These are phyloP conservation scores for Lithodes maja DNA, from an alignment of 2,888 invertebrate species.

Conservation along the genomic window DNA sequence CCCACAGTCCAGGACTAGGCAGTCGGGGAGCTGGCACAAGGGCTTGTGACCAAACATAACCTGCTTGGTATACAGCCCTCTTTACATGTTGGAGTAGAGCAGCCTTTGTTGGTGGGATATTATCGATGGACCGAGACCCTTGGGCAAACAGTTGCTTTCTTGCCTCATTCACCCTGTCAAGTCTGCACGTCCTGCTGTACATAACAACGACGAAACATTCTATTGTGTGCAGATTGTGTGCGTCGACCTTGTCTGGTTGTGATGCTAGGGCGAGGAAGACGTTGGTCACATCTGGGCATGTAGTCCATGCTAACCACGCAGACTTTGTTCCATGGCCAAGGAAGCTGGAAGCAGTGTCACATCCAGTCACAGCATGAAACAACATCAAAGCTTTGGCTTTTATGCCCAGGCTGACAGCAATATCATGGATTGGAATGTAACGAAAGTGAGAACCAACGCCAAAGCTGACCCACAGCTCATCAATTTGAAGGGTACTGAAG, in stretches of 20 bases:
- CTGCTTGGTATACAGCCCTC: conserved; percentile 63
- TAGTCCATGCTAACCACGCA: conserved; percentile 12
- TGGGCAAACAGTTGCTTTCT: conserved; percentile 69
- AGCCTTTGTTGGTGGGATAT: conserved; percentile 68
- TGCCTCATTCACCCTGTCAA: conserved; percentile 65
- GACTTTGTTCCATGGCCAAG: too few species aligned
- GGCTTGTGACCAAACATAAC: not conserved
- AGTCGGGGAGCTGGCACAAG: not conserved
- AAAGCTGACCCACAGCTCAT: not conserved
- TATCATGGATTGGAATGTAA: conserved; percentile 26
- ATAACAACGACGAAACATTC: conserved; percentile 59
- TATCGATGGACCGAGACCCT: conserved; percentile 36
- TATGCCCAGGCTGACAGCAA: not conserved
- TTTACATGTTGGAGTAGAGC: conserved; percentile 70
- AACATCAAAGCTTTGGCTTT: too few species aligned
- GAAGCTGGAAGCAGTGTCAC: conserved; percentile 8
- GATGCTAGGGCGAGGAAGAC: not conserved
- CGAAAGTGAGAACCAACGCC: too few species aligned
- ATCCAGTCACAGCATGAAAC: not conserved
- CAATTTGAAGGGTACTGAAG: too few species aligned
- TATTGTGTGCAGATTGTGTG: not conserved
- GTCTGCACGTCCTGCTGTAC: conserved; percentile 64
- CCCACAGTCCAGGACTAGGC: not conserved
- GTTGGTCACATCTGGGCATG: not conserved
- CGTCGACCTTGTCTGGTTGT: not conserved